Conservation (phyloP, 2,888 invertebrate species). For the Nemoura dubitans region DNA sequence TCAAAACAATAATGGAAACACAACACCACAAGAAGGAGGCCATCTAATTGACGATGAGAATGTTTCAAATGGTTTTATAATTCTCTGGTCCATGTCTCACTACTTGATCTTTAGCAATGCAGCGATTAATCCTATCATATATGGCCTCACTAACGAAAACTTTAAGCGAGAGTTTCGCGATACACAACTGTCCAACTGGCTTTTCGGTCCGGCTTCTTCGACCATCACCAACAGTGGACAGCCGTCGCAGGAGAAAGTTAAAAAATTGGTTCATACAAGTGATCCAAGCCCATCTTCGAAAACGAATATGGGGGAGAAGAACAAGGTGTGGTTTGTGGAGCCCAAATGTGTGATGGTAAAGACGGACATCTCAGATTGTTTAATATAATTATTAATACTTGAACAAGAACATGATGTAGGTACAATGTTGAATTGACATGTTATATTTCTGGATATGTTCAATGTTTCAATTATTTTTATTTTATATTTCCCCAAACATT, state of each 20-base stretch:
- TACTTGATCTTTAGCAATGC: slow-evolving; percentile 76
- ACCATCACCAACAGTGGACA: neutral
- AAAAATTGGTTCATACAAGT: neutral
- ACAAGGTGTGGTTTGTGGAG: slow-evolving; percentile 23
- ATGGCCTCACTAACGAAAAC: slow-evolving; percentile 77
- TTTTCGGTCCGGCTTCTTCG: slow-evolving; percentile 43
- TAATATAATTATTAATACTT: slow-evolving; percentile 13
- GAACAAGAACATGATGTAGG: no score
- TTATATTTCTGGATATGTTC: neutral
- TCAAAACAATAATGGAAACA: neutral
- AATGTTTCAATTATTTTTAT: no score
- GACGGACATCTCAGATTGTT: slow-evolving; percentile 39
- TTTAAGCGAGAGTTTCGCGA: slow-evolving; percentile 70
- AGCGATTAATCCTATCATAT: slow-evolving; percentile 80
- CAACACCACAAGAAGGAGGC: slow-evolving; percentile 27
- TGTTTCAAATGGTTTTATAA: slow-evolving; percentile 61
- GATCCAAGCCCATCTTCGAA: neutral
- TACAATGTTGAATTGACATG: no score
- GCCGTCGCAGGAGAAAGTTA: neutral
- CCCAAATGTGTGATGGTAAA: slow-evolving; percentile 30
- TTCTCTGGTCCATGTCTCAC: slow-evolving; percentile 74
- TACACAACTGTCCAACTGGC: slow-evolving; percentile 45
- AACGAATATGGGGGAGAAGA: slow-evolving; percentile 13
- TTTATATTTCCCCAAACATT: no score
- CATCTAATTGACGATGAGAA: slow-evolving; percentile 40